Base-by-base conservation (phyloP, 2,797 vertebrate species). In the Gymnothorax javanicus region DNA sequence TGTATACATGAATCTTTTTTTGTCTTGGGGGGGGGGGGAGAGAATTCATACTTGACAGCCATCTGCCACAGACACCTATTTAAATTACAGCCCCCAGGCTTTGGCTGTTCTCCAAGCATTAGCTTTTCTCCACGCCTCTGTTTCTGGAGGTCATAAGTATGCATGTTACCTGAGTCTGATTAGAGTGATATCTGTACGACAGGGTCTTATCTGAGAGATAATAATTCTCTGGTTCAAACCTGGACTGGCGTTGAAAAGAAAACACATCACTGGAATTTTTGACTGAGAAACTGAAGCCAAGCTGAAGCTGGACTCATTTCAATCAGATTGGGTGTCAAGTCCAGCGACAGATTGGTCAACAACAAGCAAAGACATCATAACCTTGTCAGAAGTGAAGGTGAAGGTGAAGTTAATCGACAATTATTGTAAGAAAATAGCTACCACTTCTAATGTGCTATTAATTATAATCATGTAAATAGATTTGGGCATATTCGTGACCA, bases 381-480 rank as follows among this genome's bases (percentile, higher is more conserved):
- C 75, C 75, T 79, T 79, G 50, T 23, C 17, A 79, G 17, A 79
- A 43, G 33, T 43, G 33, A 43, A 43, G 33, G 33, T 43, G 33
- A 43, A 43, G 33, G 33, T 43, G 33, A 43, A 43, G 33, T 43
- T 43, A 43, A 2, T 43, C 33, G 33, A 43, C 2, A 43, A 43
- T 43, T 43, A 43, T 43, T 1, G 33, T 2, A 43, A 43, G 2
- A 43, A 43, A 84, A 57, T 87, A 88, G 86, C 59, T 82, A 15
- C 77, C 54, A 60, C 71, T 33, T 82, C 84, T 87, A 88, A 88
- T 86, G 87, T 83, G 83, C 69, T 57, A 88, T 91, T 50, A 87
- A 90, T 89, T 86, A 90, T 91, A 85, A 77, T 89, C 27, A 62
- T 81, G 54, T 83, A 43, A 87, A 60, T 86, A 88, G 85, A 87